Percentiles rank a stretch among this genome's conserved stretches.
phyloP scores from a whole-genome alignment of 2,888 invertebrate genomes.

The Lomographa bimaculata region DNA sequence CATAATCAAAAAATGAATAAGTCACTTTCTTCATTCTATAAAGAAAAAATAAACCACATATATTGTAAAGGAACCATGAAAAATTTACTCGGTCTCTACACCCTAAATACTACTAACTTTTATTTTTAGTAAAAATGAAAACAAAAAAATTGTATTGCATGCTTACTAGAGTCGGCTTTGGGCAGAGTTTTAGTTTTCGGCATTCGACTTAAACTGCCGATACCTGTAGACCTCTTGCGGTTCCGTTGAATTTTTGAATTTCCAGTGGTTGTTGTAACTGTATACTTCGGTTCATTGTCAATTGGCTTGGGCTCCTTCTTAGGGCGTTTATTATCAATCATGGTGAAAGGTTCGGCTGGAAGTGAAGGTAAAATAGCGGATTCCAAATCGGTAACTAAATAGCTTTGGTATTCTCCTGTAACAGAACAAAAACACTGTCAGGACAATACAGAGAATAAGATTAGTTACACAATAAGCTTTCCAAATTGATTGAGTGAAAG shows the following conservation, averaged over 20 bases:
- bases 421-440: neutral
- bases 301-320: slow-evolving; percentile 54
- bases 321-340: slow-evolving; percentile 66
- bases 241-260: slow-evolving; percentile 66
- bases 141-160: too few relatives aligned
- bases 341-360: slow-evolving; percentile 40
- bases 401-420: slow-evolving; percentile 43
- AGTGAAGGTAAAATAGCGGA: slow-evolving; percentile 47
- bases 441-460: too few relatives aligned
- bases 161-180: slow-evolving; percentile 52
- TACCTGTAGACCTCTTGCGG: slow-evolving; percentile 51
- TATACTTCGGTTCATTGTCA: slow-evolving; percentile 63
- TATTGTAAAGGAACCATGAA: too few relatives aligned
- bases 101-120: too few relatives aligned
- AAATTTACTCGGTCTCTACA: too few relatives aligned
- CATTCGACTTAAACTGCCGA: slow-evolving; percentile 64
- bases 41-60: too few relatives aligned
- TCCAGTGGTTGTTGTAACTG: slow-evolving; percentile 67
- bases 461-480: too few relatives aligned
- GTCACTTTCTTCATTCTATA: too few relatives aligned
- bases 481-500: too few relatives aligned
- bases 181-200: slow-evolving; percentile 42
- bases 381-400: slow-evolving; percentile 44
- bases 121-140: too few relatives aligned
- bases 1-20: too few relatives aligned